Conservation (phyloP, 2,888 invertebrate genomes). For the Thecocarcelia acutangulata region DNA sequence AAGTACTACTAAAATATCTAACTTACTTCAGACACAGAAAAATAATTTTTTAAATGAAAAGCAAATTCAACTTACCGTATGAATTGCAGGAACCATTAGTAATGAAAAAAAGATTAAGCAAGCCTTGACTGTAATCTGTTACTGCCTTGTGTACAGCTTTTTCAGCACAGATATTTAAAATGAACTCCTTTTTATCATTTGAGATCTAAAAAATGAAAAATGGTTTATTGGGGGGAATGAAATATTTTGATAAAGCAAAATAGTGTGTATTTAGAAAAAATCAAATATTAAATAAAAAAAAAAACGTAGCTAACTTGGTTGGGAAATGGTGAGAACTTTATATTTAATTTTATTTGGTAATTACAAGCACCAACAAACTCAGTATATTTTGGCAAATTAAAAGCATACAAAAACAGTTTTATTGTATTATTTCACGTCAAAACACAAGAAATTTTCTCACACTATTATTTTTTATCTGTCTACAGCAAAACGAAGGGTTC, state of each 20-base stretch:
- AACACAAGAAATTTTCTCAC: too few relatives aligned
- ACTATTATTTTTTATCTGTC: too few relatives aligned
- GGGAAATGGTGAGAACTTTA: too few relatives aligned
- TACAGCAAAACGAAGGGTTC: too few relatives aligned
- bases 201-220: conserved; percentile 71
- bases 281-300: too few relatives aligned
- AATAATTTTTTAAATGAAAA: neutral
- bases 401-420: too few relatives aligned
- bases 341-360: too few relatives aligned
- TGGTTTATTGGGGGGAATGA: conserved; percentile 4
- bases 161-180: conserved; percentile 76
- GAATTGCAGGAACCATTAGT: conserved; percentile 76
- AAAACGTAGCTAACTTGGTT: too few relatives aligned
- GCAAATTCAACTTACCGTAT: conserved; percentile 75
- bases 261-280: too few relatives aligned
- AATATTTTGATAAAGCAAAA: neutral
- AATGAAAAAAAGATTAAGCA: conserved; percentile 79
- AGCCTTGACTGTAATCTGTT: conserved; percentile 79
- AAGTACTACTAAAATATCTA: neutral
- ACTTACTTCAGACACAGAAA: neutral
- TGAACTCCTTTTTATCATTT: conserved; percentile 71
- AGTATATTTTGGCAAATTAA: too few relatives aligned
- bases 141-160: conserved; percentile 74
- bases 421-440: too few relatives aligned
- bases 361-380: too few relatives aligned